Conservation (phyloP, 1,140 invertebrate species). For the Odontomachus brunneus region DNA sequence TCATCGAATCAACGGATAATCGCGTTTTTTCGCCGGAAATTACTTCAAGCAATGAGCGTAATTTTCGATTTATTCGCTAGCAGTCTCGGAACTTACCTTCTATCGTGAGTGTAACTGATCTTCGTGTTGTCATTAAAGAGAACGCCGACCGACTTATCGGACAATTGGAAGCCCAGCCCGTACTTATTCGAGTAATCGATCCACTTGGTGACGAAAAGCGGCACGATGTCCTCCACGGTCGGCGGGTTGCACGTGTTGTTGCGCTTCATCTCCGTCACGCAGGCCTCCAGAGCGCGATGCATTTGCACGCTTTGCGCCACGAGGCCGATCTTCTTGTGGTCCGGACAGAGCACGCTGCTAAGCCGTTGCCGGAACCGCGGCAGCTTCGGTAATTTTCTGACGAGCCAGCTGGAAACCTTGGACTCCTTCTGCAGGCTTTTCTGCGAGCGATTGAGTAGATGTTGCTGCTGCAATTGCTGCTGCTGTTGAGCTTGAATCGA, state of each 20-base stretch:
- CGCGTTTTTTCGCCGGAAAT: not conserved
- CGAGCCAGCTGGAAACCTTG: slow-evolving; percentile 80
- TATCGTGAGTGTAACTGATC: slow-evolving; percentile 87
- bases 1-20: not conserved
- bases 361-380: slow-evolving; percentile 81
- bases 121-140: slow-evolving; percentile 90
- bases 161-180: slow-evolving; percentile 90
- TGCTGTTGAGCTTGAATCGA: slow-evolving; percentile 21
- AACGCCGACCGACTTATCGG: slow-evolving; percentile 89
- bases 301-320: slow-evolving; percentile 74
- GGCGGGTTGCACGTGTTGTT: slow-evolving; percentile 80
- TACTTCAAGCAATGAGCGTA: not conserved
- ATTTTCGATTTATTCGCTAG: not conserved
- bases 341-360: slow-evolving; percentile 82
- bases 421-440: slow-evolving; percentile 71
- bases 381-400: slow-evolving; percentile 77
- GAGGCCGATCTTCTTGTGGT: slow-evolving; percentile 75
- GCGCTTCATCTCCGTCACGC: slow-evolving; percentile 72
- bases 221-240: slow-evolving; percentile 85
- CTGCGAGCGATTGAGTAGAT: slow-evolving; percentile 42
- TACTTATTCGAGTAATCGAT: slow-evolving; percentile 92
- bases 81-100: slow-evolving; percentile 84
- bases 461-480: slow-evolving; percentile 18
- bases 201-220: slow-evolving; percentile 91
- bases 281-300: slow-evolving; percentile 77